Evolutionary conservation across 2,113 vertebrate genomes (phyloP).

Genomic region (Zootoca vivipara): DNA sequence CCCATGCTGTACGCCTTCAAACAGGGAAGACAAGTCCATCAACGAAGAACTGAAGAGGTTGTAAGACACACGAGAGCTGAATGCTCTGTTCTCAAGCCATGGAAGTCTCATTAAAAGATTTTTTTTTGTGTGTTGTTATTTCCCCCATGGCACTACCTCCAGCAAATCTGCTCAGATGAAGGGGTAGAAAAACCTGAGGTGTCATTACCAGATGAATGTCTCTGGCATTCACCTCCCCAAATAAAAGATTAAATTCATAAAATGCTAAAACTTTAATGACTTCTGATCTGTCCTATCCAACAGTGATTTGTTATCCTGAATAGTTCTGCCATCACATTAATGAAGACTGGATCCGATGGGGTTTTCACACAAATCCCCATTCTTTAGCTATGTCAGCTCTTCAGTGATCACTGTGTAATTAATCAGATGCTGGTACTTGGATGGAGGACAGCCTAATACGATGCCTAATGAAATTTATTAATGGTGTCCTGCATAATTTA

Average conservation of each 20-base stretch:
- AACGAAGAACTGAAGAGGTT: background rate
- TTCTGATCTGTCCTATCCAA: conserved; percentile 42
- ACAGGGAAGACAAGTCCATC: background rate
- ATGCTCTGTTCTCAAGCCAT: background rate
- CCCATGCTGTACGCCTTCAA: background rate
- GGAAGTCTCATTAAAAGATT: background rate
- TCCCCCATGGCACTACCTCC: background rate
- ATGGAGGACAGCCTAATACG: conserved; percentile 55
- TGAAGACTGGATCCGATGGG: conserved; percentile 53
- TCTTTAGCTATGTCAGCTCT: conserved; percentile 53
- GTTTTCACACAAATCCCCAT: conserved; percentile 55
- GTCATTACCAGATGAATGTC: conserved; percentile 32
- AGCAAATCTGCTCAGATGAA: conserved; percentile 38
- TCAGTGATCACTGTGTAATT: conserved; percentile 59
- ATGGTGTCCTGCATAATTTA: conserved; percentile 67
- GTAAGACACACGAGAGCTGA: background rate
- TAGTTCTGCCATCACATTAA: conserved; percentile 64
- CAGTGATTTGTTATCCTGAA: conserved; percentile 66
- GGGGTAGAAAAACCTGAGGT: background rate
- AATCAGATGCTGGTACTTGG: conserved; percentile 46
- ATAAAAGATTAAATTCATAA: conserved; percentile 58
- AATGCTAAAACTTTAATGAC: conserved; percentile 63
- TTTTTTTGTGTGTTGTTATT: background rate
- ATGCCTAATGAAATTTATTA: conserved; percentile 69
- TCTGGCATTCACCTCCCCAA: conserved; percentile 26